Evolutionary conservation across 2,888 invertebrate genomes (phyloP).

Genomic region (Amphipyra tragopoginis): DNA sequence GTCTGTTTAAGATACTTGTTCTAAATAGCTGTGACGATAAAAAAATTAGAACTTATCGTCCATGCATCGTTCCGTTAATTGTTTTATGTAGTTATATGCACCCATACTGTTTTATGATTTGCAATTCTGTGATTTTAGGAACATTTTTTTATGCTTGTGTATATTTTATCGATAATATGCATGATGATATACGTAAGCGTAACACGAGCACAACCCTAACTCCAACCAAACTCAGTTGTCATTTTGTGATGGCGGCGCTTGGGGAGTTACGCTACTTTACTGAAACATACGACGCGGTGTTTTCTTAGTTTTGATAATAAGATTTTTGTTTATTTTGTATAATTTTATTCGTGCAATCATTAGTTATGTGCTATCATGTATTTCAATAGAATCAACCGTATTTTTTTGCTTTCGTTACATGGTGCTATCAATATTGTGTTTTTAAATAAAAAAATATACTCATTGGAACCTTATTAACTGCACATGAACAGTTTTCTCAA

Average conservation of each 20-base stretch:
- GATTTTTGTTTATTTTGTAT: conserved; percentile 56
- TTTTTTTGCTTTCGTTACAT: conserved; percentile 68
- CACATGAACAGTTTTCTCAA: conserved; percentile 33
- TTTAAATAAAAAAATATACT: conserved; percentile 74
- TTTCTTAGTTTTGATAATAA: conserved; percentile 69
- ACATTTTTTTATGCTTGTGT: no score
- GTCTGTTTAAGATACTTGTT: no score
- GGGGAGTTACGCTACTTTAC: conserved; percentile 81
- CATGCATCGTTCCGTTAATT: no score
- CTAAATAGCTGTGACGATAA: no score
- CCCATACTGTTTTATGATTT: no score
- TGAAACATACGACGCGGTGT: conserved; percentile 75
- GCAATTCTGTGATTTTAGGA: no score
- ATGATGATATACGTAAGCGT: no score
- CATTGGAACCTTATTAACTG: conserved; percentile 77
- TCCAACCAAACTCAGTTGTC: conserved; percentile 62
- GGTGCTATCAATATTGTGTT: conserved; percentile 81
- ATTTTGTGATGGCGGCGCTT: conserved; percentile 87
- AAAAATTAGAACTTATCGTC: no score
- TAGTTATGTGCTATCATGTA: conserved; percentile 62
- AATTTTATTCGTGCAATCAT: conserved; percentile 51
- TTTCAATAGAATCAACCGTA: conserved; percentile 65
- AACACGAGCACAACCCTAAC: no score
- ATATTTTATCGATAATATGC: no score
- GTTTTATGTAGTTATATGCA: no score